These are phyloP conservation scores for zebrafish (Danio rerio) DNA, from an alignment of 2,113 vertebrate genomes.

Conservation along the genomic window DNA sequence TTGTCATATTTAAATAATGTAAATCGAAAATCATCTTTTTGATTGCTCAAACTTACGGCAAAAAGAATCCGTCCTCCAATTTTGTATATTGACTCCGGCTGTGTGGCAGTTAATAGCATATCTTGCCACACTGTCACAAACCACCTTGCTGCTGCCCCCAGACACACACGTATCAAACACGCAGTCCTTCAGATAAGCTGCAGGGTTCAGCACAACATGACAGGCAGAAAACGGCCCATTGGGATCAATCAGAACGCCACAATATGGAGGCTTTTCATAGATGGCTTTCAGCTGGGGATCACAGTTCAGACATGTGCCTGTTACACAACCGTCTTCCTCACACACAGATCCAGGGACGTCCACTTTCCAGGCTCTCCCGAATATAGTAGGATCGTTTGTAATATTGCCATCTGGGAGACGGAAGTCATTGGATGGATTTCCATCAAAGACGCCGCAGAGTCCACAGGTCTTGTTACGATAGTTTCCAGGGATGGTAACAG, in stretches of 20 bases:
- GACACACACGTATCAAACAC: conserved; percentile 74
- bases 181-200: conserved; percentile 70
- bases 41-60: conserved; percentile 69
- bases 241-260: conserved; percentile 62
- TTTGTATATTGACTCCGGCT: conserved; percentile 64
- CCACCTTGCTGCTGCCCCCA: conserved; percentile 64
- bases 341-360: conserved; percentile 64
- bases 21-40: not conserved
- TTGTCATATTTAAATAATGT: not conserved
- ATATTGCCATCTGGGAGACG: conserved; percentile 40
- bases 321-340: conserved; percentile 62
- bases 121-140: conserved; percentile 71
- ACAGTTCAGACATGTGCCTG: conserved; percentile 52
- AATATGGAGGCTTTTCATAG: conserved; percentile 68
- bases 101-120: conserved; percentile 72
- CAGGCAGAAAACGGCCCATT: conserved; percentile 72
- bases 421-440: conserved; percentile 65
- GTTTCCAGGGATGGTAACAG: conserved; percentile 69
- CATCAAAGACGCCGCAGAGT: conserved; percentile 77
- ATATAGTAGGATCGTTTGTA: conserved; percentile 53
- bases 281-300: conserved; percentile 57
- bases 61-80: conserved; percentile 74
- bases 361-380: conserved; percentile 71
- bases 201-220: conserved; percentile 67
- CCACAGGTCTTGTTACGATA: conserved; percentile 71